phyloP scores from a whole-genome alignment of 2,888 invertebrate genomes.

The Sesia apiformis region DNA sequence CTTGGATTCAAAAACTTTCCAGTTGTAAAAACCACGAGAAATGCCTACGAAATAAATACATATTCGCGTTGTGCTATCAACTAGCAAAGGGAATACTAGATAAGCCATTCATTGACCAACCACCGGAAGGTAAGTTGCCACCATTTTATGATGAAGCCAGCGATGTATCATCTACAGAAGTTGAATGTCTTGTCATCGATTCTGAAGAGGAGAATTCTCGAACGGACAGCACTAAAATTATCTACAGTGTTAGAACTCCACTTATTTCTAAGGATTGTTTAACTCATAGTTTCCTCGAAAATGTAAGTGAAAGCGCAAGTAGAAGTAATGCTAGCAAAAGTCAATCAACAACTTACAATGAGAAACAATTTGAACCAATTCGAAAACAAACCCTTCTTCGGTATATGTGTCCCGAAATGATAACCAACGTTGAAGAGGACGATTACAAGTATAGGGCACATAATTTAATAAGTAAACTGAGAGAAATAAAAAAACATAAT shows the following conservation, averaged over 20 bases:
- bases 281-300: not conserved
- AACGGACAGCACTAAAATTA: slow-evolving; percentile 1
- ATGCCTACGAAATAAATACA: slow-evolving; percentile 45
- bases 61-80: slow-evolving; percentile 53
- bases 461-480: slow-evolving; percentile 45
- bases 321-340: not conserved
- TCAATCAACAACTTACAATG: not conserved
- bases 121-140: slow-evolving; percentile 26
- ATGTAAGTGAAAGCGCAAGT: not conserved
- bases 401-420: slow-evolving; percentile 22
- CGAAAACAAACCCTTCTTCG: slow-evolving; percentile 18
- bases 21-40: slow-evolving; percentile 40
- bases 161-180: slow-evolving; percentile 36
- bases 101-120: slow-evolving; percentile 40
- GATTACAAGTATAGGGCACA: slow-evolving; percentile 39
- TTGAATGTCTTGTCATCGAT: slow-evolving; percentile 35
- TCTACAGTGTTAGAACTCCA: not conserved
- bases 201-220: slow-evolving; percentile 20
- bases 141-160: slow-evolving; percentile 32
- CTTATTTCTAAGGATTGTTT: not conserved
- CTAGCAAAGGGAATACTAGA: slow-evolving; percentile 45
- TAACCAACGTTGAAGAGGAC: slow-evolving; percentile 13
- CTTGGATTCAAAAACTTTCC: slow-evolving; percentile 54
- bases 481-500: slow-evolving; percentile 58
- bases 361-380: slow-evolving; percentile 5